Base-by-base conservation (phyloP, 2,888 invertebrate species). In the Sericinus montela region DNA sequence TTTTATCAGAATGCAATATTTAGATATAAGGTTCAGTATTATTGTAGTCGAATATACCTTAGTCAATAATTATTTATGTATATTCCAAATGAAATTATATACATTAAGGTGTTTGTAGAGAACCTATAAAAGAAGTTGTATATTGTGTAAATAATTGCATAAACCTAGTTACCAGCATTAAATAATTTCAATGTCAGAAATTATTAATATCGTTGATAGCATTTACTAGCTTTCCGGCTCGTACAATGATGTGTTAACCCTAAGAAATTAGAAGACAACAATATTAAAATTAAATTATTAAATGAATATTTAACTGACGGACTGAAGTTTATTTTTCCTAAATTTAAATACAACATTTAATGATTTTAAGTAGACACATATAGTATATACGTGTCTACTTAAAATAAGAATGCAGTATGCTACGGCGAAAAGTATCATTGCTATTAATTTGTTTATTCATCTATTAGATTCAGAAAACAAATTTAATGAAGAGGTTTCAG, bases 1-100 rank as follows among this genome's bases (percentile, higher is more conserved):
- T 85, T 86, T 83, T 87, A 88, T 87, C 80, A 83, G 75, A 85
- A 81, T 82, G 88, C 88, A 88, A 88, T 88, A 88, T 87, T 72
- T 86, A 87, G 83, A 58, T 68, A 43, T 87, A 87, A 85, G 84
- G 52, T 74, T 72, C 86, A 87, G 86, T 88, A 88, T 87, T 88
- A 88, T 87, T 67, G 76, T 83, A 82, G 80, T 82, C 78, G 76
- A 83, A 82, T 82, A 84, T 77, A 70, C 58, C 16, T 45, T 75
- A 83, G 77, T 65, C 58, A 63, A 74, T 80, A 77, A 69, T 69
- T 81, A 87, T 85, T 82, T 85, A 84, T 80, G 69, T 80, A 80
- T 80, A 80, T 79, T 76, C 72, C 72, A 77, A 70, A 75, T 70
- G 68, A 72, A 79, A 65, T 69, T 78, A 76, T 83, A 80, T 81